Percentiles rank a stretch among this genome's conserved stretches.
Evolutionary conservation across 2,797 vertebrate species (phyloP).

Genomic region (Manis pentadactyla): DNA sequence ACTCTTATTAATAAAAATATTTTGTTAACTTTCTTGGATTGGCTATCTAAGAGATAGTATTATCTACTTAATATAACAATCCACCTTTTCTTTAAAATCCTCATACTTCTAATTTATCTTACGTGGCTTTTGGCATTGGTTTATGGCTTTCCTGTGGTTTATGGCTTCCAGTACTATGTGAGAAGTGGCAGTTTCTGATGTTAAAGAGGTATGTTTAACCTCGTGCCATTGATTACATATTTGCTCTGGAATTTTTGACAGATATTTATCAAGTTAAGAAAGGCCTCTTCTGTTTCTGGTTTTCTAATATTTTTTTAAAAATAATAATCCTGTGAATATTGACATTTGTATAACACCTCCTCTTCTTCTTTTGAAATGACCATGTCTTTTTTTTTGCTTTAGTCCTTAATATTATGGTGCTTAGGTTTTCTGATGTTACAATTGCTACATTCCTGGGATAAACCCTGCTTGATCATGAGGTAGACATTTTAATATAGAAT

Average conservation of each 20-base stretch:
- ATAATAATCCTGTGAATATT: background rate
- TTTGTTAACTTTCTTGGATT: conserved; percentile 15
- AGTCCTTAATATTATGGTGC: background rate
- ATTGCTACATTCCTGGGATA: background rate
- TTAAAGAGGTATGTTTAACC: background rate
- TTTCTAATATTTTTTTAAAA: background rate
- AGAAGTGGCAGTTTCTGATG: background rate
- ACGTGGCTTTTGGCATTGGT: background rate
- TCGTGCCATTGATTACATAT: background rate
- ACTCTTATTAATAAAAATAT: background rate
- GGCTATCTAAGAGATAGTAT: background rate
- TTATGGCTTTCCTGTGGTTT: background rate
- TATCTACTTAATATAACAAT: background rate
- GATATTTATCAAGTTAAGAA: conserved; percentile 3
- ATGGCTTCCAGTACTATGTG: background rate
- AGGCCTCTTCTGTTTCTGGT: background rate
- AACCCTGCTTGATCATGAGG: background rate
- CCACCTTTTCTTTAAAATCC: background rate
- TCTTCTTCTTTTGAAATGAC: background rate
- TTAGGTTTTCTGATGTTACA: background rate
- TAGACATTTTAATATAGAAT: background rate
- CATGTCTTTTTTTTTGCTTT: background rate
- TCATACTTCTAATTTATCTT: background rate
- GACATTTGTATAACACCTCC: background rate
- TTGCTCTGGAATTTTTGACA: background rate